Evolutionary conservation across 2,797 vertebrate species (phyloP).

Genomic region (Psittacula echo): DNA sequence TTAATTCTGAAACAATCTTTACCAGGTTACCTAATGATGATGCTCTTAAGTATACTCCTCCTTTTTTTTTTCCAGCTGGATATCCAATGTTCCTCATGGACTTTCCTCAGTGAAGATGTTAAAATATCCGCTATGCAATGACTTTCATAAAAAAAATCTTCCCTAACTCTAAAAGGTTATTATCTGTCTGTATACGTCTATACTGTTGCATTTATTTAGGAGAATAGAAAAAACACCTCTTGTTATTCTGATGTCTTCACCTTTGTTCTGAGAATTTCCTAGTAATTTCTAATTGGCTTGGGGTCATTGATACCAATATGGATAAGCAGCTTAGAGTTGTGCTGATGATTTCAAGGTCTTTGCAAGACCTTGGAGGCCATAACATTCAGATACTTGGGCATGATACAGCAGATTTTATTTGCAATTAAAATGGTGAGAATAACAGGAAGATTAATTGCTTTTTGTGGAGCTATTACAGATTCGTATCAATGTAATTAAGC

Average conservation of each 20-base stretch:
- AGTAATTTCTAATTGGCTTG: neutral
- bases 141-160: neutral
- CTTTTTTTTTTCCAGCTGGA: neutral
- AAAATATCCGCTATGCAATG: neutral
- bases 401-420: neutral
- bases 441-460: constrained; percentile 55
- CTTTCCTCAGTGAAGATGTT: neutral
- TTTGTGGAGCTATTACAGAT: constrained; percentile 40
- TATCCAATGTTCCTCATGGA: neutral
- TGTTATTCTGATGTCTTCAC: neutral
- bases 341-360: neutral
- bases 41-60: neutral
- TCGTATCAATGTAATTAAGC: constrained; percentile 47
- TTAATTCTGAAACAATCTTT: neutral
- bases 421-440: constrained; percentile 29
- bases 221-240: neutral
- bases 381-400: neutral
- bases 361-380: neutral
- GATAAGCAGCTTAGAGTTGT: neutral
- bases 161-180: neutral
- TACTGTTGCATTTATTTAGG: neutral
- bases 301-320: neutral
- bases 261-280: neutral
- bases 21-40: neutral
- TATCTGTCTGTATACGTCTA: neutral